Conservation (phyloP, 1,140 invertebrate species). For the Drosophila simulans region DNA sequence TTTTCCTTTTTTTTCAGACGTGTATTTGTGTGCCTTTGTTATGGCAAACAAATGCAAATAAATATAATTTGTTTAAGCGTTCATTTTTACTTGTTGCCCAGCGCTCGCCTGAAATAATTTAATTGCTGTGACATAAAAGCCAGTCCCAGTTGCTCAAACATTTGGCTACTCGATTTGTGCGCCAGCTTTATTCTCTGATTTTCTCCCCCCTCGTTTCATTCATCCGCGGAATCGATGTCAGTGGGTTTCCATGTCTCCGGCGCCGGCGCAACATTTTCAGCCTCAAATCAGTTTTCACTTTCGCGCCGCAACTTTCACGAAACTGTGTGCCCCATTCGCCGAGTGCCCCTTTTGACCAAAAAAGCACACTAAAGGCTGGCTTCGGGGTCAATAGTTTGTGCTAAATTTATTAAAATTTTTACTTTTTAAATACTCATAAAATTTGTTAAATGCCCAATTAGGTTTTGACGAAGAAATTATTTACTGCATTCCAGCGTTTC, state of each 20-base stretch:
- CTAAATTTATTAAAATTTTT: not conserved
- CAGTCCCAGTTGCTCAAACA: slow-evolving; percentile 53
- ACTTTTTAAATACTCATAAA: not conserved
- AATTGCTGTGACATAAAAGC: slow-evolving; percentile 55
- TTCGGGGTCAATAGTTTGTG: not conserved
- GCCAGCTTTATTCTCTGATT: slow-evolving; percentile 38
- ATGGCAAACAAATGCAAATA: slow-evolving; percentile 65
- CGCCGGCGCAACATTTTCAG: slow-evolving; percentile 54
- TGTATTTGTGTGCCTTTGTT: slow-evolving; percentile 36
- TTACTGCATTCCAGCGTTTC: slow-evolving; percentile 34
- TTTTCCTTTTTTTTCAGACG: slow-evolving; percentile 1
- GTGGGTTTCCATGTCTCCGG: slow-evolving; percentile 55
- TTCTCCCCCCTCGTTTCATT: not conserved
- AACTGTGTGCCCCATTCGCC: slow-evolving; percentile 1
- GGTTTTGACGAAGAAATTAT: not conserved
- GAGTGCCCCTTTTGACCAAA: slow-evolving; percentile 4
- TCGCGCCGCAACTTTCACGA: slow-evolving; percentile 67
- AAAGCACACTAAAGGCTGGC: too few relatives aligned
- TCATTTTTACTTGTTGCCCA: slow-evolving; percentile 41
- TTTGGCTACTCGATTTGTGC: slow-evolving; percentile 16
- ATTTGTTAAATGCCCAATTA: too few relatives aligned
- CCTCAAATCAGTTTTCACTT: slow-evolving; percentile 66
- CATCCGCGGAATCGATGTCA: slow-evolving; percentile 59
- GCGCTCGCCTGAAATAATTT: slow-evolving; percentile 49
- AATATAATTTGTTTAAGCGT: slow-evolving; percentile 56